Evolutionary conservation across 2,888 invertebrate species (phyloP).

Genomic region (Acrocyrtus sp.): DNA sequence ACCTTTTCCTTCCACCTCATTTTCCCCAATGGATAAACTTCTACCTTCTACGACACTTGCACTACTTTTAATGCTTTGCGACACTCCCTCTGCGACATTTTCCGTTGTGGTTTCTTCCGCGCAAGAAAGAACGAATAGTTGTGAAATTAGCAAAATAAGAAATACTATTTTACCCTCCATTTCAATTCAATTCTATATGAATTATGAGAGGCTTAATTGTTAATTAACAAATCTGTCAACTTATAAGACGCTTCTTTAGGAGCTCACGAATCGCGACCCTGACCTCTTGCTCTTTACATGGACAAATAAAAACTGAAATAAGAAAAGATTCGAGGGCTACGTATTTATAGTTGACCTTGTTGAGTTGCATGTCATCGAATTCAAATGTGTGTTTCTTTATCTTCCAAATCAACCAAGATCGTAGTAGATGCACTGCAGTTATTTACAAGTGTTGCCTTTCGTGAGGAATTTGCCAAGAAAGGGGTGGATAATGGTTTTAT

Average conservation of each 20-base stretch:
- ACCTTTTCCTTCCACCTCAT: slow-evolving; percentile 6
- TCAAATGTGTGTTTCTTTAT: too few relatives aligned
- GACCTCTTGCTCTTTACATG: slow-evolving; percentile 35
- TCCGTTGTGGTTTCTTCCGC: slow-evolving; percentile 17
- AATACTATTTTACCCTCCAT: slow-evolving; percentile 2
- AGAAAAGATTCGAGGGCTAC: slow-evolving; percentile 7
- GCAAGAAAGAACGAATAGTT: neutral
- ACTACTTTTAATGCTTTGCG: neutral
- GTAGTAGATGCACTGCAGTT: too few relatives aligned
- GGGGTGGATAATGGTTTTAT: too few relatives aligned
- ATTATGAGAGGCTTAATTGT: too few relatives aligned
- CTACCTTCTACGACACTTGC: too few relatives aligned
- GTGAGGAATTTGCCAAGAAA: too few relatives aligned
- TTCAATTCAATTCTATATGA: too few relatives aligned
- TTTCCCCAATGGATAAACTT: slow-evolving; percentile 20
- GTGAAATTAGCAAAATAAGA: neutral
- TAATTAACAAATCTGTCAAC: too few relatives aligned
- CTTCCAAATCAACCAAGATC: too few relatives aligned
- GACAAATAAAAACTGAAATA: slow-evolving; percentile 24
- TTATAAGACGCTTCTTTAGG: too few relatives aligned
- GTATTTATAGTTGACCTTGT: slow-evolving; percentile 52
- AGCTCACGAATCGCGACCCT: too few relatives aligned
- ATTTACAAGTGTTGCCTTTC: too few relatives aligned
- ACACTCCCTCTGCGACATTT: neutral
- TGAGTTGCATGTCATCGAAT: slow-evolving; percentile 27